A percentile compares a stretch with the other conserved stretches of the same genome.
phyloP scores from a whole-genome alignment of 1,140 invertebrate species.

The Teleogryllus occipitalis region DNA sequence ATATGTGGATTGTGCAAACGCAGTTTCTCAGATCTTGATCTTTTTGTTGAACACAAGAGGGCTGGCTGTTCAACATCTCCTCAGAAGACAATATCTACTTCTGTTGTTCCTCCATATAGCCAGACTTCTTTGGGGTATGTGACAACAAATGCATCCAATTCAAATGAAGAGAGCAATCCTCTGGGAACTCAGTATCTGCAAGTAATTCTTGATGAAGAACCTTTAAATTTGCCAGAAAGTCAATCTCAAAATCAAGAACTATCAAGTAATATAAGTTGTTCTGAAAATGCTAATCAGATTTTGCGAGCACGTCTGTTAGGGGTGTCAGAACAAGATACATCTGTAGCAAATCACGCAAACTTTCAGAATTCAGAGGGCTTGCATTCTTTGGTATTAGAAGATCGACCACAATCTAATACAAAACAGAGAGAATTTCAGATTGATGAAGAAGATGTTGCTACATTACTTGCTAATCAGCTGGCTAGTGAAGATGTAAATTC shows the following conservation, averaged over 20 bases:
- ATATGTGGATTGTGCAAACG: conserved; percentile 33
- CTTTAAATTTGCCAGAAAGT: neutral
- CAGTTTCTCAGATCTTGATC: conserved; percentile 31
- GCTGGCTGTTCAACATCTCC: neutral
- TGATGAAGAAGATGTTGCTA: conserved; percentile 25
- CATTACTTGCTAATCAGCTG: conserved; percentile 24
- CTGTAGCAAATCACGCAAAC: neutral
- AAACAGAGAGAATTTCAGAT: conserved; percentile 19
- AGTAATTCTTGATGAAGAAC: conserved; percentile 10
- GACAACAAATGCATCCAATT: neutral
- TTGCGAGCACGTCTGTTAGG: conserved; percentile 12
- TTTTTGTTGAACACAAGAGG: conserved; percentile 32
- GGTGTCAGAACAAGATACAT: neutral
- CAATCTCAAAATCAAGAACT: neutral
- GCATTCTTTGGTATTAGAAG: conserved; percentile 9
- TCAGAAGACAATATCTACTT: neutral
- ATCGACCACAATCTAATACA: conserved; percentile 13
- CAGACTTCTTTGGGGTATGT: neutral
- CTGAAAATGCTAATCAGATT: conserved; percentile 7
- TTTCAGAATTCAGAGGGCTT: conserved; percentile 4
- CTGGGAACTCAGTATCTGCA: neutral
- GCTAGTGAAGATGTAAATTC: conserved; percentile 15
- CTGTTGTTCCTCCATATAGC: neutral
- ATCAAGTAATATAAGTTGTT: neutral
- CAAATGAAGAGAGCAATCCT: neutral